Percentiles rank a stretch among this genome's conserved stretches.
These are phyloP conservation scores for Toxotes jaculatrix DNA, from an alignment of 2,113 vertebrate genomes.

Conservation along the genomic window DNA sequence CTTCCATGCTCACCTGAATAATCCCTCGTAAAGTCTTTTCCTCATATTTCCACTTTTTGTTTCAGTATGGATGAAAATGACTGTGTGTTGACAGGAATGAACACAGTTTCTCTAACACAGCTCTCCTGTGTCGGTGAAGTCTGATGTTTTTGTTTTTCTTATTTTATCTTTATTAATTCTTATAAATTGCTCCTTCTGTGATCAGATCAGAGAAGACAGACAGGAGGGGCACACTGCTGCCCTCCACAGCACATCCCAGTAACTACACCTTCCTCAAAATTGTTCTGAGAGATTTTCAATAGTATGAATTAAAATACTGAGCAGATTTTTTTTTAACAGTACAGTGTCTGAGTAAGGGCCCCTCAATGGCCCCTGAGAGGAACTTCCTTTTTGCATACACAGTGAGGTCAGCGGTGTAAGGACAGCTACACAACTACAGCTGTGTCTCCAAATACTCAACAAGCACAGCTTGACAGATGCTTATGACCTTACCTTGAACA, in stretches of 20 bases:
- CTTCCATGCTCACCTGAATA: neutral
- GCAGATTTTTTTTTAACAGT: neutral
- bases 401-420: neutral
- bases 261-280: neutral
- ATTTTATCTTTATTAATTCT: neutral
- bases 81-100: no score
- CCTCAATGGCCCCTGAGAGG: neutral
- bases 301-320: neutral
- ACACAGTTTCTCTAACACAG: no score
- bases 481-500: conserved; percentile 75
- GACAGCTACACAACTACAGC: no score
- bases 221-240: conserved; percentile 35
- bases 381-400: conserved; percentile 1
- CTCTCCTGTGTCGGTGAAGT: neutral
- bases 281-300: neutral
- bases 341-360: no score
- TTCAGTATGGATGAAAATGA: neutral
- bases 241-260: conserved; percentile 22
- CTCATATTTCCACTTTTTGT: neutral
- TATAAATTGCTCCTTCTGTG: neutral
- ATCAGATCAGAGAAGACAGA: neutral
- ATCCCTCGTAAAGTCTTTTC: neutral
- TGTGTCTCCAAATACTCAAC: neutral
- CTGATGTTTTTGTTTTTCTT: no score
- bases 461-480: neutral